Evolutionary conservation across 2,113 vertebrate species (phyloP).

Genomic region (Gulo gulo): DNA sequence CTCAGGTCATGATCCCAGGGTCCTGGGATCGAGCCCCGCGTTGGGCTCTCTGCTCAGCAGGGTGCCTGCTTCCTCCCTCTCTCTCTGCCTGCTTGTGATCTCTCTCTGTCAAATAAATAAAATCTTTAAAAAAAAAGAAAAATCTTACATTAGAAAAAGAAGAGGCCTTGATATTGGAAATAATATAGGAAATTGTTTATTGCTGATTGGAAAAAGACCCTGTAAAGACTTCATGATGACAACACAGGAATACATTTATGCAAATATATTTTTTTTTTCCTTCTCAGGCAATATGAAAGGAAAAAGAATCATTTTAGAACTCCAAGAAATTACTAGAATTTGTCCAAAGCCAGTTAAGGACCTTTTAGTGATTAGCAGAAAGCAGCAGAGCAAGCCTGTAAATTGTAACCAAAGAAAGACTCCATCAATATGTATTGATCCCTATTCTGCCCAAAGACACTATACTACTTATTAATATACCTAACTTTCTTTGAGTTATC

Average conservation of each 20-base stretch:
- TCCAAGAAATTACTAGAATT: background rate
- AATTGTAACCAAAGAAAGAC: background rate
- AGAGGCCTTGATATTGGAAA: slow-evolving; percentile 35
- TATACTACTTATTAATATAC: background rate
- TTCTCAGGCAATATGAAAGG: background rate
- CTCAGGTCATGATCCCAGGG: too few species aligned
- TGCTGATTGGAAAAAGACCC: slow-evolving; percentile 31
- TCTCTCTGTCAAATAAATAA: too few species aligned
- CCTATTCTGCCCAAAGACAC: background rate
- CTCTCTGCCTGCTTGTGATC: too few species aligned
- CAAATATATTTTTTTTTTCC: background rate
- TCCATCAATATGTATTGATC: background rate
- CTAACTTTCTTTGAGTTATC: background rate
- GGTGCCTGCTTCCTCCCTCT: too few species aligned
- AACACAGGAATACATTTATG: slow-evolving; percentile 10
- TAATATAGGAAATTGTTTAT: slow-evolving; percentile 11
- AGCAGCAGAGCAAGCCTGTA: background rate
- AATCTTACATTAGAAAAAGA: background rate
- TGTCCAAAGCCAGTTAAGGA: background rate
- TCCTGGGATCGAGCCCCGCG: too few species aligned
- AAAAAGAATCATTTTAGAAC: background rate
- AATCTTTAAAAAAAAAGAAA: too few species aligned
- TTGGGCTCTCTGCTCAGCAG: too few species aligned
- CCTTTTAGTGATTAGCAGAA: background rate
- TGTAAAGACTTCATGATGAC: slow-evolving; percentile 13